A percentile compares a stretch with the other conserved stretches of the same genome.
Conservation (phyloP, 2,888 invertebrate species). For the Drosophila greeni region DNA sequence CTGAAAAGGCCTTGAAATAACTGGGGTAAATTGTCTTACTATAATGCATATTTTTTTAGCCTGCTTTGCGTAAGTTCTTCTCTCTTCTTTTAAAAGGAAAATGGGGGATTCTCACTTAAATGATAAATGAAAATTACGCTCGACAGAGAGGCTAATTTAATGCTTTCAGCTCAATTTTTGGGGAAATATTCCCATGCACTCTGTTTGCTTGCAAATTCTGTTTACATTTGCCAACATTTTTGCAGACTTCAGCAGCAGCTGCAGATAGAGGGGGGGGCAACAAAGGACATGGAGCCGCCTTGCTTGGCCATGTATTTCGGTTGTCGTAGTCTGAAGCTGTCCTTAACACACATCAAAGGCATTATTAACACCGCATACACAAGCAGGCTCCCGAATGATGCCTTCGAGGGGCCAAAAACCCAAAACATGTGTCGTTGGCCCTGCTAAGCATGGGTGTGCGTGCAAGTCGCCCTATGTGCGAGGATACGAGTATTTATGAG, state of each 20-base stretch:
- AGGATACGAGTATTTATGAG: conserved; percentile 57
- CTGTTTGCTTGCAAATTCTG: conserved; percentile 41
- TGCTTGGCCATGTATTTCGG: conserved; percentile 38
- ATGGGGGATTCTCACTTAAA: neutral
- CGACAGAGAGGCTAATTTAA: conserved; percentile 3
- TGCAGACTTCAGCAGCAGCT: conserved; percentile 38
- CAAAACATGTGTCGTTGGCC: conserved; percentile 69
- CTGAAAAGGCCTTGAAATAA: neutral
- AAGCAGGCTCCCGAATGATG: conserved; percentile 60
- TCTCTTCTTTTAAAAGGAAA: neutral
- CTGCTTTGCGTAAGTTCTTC: neutral
- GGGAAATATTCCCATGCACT: conserved; percentile 26
- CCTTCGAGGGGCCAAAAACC: conserved; percentile 60
- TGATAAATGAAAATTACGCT: conserved; percentile 8
- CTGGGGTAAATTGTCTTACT: neutral
- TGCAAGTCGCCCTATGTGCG: conserved; percentile 17
- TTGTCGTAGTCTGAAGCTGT: conserved; percentile 68
- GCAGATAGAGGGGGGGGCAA: conserved; percentile 18
- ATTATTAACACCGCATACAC: conserved; percentile 68
- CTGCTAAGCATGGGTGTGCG: conserved; percentile 18
- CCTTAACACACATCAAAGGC: conserved; percentile 73
- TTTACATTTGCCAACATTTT: conserved; percentile 45
- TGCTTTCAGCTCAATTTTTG: conserved; percentile 17
- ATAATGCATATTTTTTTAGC: neutral
- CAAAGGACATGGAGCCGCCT: conserved; percentile 28